Base-by-base conservation (phyloP, 2,797 vertebrate genomes). In the Rhinogobio ventralis region DNA sequence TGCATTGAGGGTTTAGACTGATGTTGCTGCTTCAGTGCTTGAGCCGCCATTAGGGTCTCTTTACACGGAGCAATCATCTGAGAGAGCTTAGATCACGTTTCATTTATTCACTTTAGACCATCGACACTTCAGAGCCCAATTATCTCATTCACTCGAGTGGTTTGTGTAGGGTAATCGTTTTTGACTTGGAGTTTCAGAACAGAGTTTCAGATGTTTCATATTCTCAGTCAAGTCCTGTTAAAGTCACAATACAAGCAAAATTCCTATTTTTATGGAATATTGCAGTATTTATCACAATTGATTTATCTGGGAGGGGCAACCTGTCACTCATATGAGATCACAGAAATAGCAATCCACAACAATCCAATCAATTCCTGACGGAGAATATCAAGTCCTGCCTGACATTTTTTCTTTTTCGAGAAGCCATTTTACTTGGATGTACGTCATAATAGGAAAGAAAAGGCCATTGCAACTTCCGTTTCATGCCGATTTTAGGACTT, bases 31-130 rank as follows among this genome's bases (percentile, higher is more conserved):
- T 80, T 83, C 23, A 45, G 46, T 79, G 73, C 46, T 71, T 67
- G 69, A 77, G 53, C 11, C 25, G 57, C 46, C 36, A 67, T 68
- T 67, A 46, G 36, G 75, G 62, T 81, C 77, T 75, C 68, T 84
- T 81, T 79, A 84, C 53, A 73, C 69, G 9, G 20, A 53, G 49
- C 11, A 42, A 64, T 83, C 76, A 87, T 81, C 69, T 84, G 77
- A 89, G 66, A 81, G 53, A 71, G 57, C 74, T 81, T 85, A 87
- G 64, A 68, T 76, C 51, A 4, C 0, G 23, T 86, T 69, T 74
- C 83, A 85, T 87, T 75, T 77, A 55, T 85, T 76, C 72, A 76
- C 75, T 45, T 64, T 75, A 46, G 73, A 51, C 3, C 69, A 83
- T 79, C 20, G 55, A 10, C 53, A 36, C 75, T 49, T 78, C 75